A percentile compares a stretch with the other conserved stretches of the same genome.
phyloP scores from a whole-genome alignment of 1,140 invertebrate genomes.

The Drosophila gunungcola region DNA sequence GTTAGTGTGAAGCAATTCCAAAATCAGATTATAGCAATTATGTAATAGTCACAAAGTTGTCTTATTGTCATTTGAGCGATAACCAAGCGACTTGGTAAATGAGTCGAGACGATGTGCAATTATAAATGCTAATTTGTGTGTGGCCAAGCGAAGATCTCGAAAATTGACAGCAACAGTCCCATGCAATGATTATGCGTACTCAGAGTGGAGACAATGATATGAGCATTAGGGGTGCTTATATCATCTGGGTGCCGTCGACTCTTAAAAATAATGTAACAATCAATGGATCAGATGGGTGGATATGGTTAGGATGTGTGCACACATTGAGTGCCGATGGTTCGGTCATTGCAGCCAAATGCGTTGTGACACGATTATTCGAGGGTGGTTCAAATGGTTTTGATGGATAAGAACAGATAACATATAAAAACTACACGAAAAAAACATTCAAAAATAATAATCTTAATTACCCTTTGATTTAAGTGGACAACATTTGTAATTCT shows the following conservation, averaged over 20 bases:
- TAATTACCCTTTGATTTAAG: too few species aligned
- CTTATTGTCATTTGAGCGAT: constrained; percentile 16
- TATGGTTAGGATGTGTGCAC: constrained; percentile 10
- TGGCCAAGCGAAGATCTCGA: constrained; percentile 18
- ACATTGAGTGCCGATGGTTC: constrained; percentile 1
- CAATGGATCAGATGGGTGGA: constrained; percentile 6
- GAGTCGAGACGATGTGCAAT: constrained; percentile 27
- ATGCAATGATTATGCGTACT: constrained; percentile 16
- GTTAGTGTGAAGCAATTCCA: not conserved
- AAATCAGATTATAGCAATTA: constrained; percentile 32
- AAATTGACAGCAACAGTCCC: constrained; percentile 20
- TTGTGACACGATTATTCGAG: constrained; percentile 12
- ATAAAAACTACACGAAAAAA: not conserved
- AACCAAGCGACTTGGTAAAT: constrained; percentile 13
- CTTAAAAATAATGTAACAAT: not conserved
- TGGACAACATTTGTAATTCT: too few species aligned
- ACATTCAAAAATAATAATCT: not conserved
- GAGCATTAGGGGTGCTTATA: constrained; percentile 33
- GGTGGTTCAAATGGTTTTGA: constrained; percentile 3
- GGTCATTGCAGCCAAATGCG: constrained; percentile 18
- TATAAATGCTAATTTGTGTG: constrained; percentile 42
- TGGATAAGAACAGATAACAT: too few species aligned
- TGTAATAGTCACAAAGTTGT: constrained; percentile 15
- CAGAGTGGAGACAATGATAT: constrained; percentile 18
- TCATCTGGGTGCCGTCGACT: constrained; percentile 7